Conservation (phyloP, 2,888 invertebrate species). For the Epinotia nisella region DNA sequence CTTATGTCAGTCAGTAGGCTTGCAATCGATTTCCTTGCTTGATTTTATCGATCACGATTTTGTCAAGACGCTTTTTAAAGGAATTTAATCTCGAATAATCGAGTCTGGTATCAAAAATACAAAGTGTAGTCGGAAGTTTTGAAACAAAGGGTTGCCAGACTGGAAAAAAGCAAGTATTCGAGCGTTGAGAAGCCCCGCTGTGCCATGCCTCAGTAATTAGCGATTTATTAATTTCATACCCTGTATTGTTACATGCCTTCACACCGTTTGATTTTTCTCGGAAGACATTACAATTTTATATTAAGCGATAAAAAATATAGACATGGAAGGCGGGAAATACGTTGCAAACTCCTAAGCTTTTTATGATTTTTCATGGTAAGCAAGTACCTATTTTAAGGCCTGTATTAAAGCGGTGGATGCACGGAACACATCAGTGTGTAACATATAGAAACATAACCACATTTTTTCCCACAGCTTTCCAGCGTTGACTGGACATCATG, state of each 20-base stretch:
- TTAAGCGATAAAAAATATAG: not conserved
- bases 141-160: slow-evolving; percentile 26
- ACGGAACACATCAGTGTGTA: too few species aligned
- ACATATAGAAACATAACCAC: not conserved
- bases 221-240: slow-evolving; percentile 32
- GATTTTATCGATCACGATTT: slow-evolving; percentile 10
- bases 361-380: too few species aligned
- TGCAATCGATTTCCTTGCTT: slow-evolving; percentile 1
- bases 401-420: too few species aligned
- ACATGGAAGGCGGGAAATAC: not conserved
- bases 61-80: slow-evolving; percentile 1
- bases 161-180: slow-evolving; percentile 28
- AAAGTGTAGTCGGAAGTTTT: slow-evolving; percentile 11
- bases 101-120: slow-evolving; percentile 1
- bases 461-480: slow-evolving; percentile 2
- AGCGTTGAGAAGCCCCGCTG: slow-evolving; percentile 16
- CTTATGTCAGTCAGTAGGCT: not conserved
- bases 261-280: slow-evolving; percentile 30
- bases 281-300: slow-evolving; percentile 12
- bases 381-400: too few species aligned
- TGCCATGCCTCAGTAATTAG: slow-evolving; percentile 13
- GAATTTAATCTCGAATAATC: slow-evolving; percentile 11
- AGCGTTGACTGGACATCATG: slow-evolving; percentile 4
- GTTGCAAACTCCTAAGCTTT: not conserved
- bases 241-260: slow-evolving; percentile 33